Percentiles rank a stretch among this genome's conserved stretches.
These are phyloP conservation scores for Montipora capricornis DNA, from an alignment of 64 coral and sea anemone genomes.

Conservation along the genomic window DNA sequence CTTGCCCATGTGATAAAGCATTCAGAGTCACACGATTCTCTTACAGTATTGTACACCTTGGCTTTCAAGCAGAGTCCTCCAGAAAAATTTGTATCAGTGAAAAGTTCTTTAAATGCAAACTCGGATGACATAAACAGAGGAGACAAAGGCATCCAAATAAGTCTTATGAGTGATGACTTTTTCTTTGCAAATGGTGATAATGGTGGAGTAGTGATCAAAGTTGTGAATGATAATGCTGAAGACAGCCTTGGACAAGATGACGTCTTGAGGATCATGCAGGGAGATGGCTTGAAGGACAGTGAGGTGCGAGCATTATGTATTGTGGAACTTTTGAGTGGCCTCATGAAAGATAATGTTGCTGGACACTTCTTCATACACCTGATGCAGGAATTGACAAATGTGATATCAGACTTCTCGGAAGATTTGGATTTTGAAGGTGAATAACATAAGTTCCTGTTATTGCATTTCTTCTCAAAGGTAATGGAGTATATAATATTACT, in stretches of 20 bases:
- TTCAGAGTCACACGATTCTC: constrained; percentile 35
- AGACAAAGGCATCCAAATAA: not conserved
- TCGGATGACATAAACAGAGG: not conserved
- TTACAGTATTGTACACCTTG: constrained; percentile 73
- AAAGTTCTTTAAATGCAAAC: not conserved
- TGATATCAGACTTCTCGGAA: constrained; percentile 50
- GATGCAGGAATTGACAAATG: constrained; percentile 77
- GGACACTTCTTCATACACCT: constrained; percentile 92
- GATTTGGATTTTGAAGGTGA: constrained; percentile 28
- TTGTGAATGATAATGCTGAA: not conserved
- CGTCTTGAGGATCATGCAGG: constrained; percentile 28
- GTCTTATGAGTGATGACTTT: constrained; percentile 54
- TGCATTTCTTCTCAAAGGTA: not conserved
- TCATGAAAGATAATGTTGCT: constrained; percentile 63
- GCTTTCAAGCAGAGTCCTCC: constrained; percentile 58
- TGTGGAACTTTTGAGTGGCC: constrained; percentile 68
- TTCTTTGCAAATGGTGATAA: constrained; percentile 78
- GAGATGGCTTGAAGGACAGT: constrained; percentile 18
- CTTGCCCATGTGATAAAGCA: constrained; percentile 81
- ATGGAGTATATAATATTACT: too few relatives aligned
- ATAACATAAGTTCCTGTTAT: not conserved
- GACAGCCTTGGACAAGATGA: constrained; percentile 20
- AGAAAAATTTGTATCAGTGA: constrained; percentile 1
- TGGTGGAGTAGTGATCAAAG: constrained; percentile 76
- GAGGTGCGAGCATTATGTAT: constrained; percentile 79